phyloP scores from a whole-genome alignment of 1,140 invertebrate species.

The Pseudomyrmex cubaensis region DNA sequence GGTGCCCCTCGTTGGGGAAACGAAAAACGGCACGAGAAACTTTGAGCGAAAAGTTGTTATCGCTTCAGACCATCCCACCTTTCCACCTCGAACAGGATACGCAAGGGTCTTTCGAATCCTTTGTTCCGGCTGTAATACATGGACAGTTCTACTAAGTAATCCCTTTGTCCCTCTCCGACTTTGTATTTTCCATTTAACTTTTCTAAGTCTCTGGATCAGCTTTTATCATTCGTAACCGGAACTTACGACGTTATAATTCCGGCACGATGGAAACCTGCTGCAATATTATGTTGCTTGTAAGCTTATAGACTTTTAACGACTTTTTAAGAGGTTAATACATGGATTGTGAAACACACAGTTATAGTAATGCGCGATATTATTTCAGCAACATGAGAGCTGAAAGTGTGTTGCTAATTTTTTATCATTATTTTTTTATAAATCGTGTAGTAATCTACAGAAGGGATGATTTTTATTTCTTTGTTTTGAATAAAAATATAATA shows the following conservation, averaged over 20 bases:
- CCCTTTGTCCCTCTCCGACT: conserved; percentile 48
- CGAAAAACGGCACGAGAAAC: conserved; percentile 43
- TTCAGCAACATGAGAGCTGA: not conserved
- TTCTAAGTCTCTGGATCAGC: conserved; percentile 34
- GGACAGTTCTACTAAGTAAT: conserved; percentile 55
- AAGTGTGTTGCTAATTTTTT: not conserved
- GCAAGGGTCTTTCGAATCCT: conserved; percentile 52
- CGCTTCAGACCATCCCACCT: conserved; percentile 12
- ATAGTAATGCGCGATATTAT: not conserved
- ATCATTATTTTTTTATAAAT: no score
- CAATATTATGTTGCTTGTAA: not conserved
- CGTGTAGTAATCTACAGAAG: no score
- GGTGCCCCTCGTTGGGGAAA: not conserved
- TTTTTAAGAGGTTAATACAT: not conserved
- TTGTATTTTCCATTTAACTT: conserved; percentile 59
- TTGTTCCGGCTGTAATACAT: conserved; percentile 56
- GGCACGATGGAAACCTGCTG: not conserved
- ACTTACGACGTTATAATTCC: conserved; percentile 40
- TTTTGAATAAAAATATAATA: no score
- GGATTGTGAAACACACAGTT: not conserved
- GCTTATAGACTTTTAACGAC: not conserved
- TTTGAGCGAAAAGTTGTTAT: conserved; percentile 65
- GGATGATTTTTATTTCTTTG: no score
- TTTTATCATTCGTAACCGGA: conserved; percentile 27
- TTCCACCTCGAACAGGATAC: conserved; percentile 50